These are phyloP conservation scores for Boloria selene DNA, from an alignment of 2,888 invertebrate species.

Conservation along the genomic window DNA sequence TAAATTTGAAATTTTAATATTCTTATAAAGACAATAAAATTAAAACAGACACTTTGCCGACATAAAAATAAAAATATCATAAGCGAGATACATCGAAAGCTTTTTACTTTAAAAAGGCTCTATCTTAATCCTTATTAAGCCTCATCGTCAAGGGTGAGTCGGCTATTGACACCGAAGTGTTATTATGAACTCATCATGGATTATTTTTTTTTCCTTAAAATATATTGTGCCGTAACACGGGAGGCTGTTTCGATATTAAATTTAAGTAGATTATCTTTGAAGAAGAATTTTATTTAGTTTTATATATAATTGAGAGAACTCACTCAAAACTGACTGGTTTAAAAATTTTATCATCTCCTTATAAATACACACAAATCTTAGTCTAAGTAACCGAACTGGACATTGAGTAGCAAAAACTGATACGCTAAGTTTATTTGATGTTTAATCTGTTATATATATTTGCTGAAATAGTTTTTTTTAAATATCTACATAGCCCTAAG, in stretches of 20 bases:
- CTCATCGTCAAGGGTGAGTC: conserved; percentile 68
- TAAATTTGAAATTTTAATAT: not conserved
- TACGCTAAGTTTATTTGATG: too few relatives aligned
- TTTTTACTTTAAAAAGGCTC: conserved; percentile 74
- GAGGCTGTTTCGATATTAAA: conserved; percentile 48
- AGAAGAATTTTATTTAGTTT: conserved; percentile 26
- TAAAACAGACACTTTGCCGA: conserved; percentile 50
- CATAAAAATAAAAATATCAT: conserved; percentile 58
- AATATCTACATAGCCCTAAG: too few relatives aligned
- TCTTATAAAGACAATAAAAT: conserved; percentile 46
- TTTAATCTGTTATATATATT: too few relatives aligned
- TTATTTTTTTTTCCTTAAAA: conserved; percentile 57
- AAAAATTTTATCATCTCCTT: not conserved
- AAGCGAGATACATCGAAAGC: conserved; percentile 72
- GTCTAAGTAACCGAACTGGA: too few relatives aligned
- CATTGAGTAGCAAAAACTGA: too few relatives aligned
- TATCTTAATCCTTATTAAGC: conserved; percentile 81
- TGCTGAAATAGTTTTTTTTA: too few relatives aligned
- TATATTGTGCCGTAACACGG: conserved; percentile 66
- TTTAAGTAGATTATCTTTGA: conserved; percentile 56
- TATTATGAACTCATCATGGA: conserved; percentile 70
- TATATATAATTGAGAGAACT: conserved; percentile 3
- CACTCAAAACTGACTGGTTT: not conserved
- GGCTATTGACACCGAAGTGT: conserved; percentile 69
- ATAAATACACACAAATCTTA: too few relatives aligned